phyloP scores from a whole-genome alignment of 2,797 vertebrate genomes.

The Oryzias dopingdopingensis region DNA sequence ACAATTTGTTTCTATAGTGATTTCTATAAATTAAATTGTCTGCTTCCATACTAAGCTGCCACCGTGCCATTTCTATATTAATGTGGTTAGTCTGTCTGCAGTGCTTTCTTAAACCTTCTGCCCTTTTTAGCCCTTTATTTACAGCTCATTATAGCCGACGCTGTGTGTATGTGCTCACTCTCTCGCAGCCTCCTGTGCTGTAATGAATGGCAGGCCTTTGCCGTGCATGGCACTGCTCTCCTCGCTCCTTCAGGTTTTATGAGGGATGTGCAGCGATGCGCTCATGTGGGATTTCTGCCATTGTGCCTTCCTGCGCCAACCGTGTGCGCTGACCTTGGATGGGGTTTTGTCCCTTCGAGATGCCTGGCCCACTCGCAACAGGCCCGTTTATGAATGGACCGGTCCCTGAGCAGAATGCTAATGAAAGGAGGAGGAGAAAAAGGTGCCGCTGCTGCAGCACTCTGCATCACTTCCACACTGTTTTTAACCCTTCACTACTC shows the following conservation, averaged over 20 bases:
- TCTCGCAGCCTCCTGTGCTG: slow-evolving; percentile 3
- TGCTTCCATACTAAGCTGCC: no score
- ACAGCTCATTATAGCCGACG: slow-evolving; percentile 14
- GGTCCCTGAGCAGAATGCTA: slow-evolving; percentile 56
- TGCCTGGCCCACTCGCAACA: slow-evolving; percentile 45
- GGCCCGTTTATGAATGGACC: slow-evolving; percentile 68
- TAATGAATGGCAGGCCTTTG: slow-evolving; percentile 14
- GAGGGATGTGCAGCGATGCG: slow-evolving; percentile 3
- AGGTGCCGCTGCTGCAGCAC: slow-evolving; percentile 49
- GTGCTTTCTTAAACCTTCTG: slow-evolving; percentile 1
- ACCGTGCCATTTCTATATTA: slow-evolving; percentile 2
- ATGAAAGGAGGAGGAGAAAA: slow-evolving; percentile 36
- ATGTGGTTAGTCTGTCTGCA: neutral
- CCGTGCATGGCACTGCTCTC: slow-evolving; percentile 11
- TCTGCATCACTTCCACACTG: slow-evolving; percentile 47
- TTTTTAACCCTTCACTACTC: slow-evolving; percentile 14
- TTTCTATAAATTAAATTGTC: no score
- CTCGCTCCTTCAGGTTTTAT: neutral
- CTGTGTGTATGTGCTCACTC: neutral
- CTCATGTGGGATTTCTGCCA: slow-evolving; percentile 24
- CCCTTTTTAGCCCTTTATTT: slow-evolving; percentile 25
- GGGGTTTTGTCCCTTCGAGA: slow-evolving; percentile 50
- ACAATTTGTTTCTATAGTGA: no score
- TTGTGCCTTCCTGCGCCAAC: slow-evolving; percentile 29
- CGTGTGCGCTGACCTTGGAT: slow-evolving; percentile 63